phyloP scores from a whole-genome alignment of 2,113 vertebrate species.

The Tachuris rubrigastra region DNA sequence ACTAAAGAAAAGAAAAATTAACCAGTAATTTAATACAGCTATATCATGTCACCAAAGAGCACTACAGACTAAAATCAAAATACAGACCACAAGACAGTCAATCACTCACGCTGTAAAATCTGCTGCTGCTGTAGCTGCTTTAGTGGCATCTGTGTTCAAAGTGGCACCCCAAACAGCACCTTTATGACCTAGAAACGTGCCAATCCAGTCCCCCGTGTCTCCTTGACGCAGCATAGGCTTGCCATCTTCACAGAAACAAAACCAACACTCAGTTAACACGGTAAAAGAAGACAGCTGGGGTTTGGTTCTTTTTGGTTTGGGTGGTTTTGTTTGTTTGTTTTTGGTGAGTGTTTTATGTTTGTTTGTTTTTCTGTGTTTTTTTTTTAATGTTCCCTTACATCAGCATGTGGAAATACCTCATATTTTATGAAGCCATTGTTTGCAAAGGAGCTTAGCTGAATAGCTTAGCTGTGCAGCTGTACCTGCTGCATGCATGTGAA shows the following conservation, averaged over 20 bases:
- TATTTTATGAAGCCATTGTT: background rate
- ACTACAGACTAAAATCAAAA: background rate
- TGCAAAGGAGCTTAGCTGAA: background rate
- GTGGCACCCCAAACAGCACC: slow-evolving; percentile 99
- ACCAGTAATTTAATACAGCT: background rate
- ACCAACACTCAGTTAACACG: background rate
- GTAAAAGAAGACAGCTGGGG: background rate
- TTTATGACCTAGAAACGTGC: slow-evolving; percentile 98
- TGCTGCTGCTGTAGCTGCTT: slow-evolving; percentile 95
- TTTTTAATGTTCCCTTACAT: background rate
- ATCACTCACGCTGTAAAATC: slow-evolving; percentile 97
- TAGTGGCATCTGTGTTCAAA: slow-evolving; percentile 93
- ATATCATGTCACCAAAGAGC: background rate
- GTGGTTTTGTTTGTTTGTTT: background rate
- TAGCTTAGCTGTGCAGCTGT: background rate
- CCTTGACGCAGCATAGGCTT: slow-evolving; percentile 99
- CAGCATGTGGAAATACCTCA: background rate
- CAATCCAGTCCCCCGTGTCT: slow-evolving; percentile 99
- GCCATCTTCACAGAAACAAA: slow-evolving; percentile 81
- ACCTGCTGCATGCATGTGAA: background rate
- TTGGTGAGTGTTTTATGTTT: too few relatives aligned
- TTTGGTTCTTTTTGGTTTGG: too few relatives aligned
- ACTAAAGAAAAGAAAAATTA: background rate
- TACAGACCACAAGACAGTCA: background rate
- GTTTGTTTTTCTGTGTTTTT: background rate